Conservation (phyloP, 2,797 vertebrate genomes). For the Falco novaeseelandiae region DNA sequence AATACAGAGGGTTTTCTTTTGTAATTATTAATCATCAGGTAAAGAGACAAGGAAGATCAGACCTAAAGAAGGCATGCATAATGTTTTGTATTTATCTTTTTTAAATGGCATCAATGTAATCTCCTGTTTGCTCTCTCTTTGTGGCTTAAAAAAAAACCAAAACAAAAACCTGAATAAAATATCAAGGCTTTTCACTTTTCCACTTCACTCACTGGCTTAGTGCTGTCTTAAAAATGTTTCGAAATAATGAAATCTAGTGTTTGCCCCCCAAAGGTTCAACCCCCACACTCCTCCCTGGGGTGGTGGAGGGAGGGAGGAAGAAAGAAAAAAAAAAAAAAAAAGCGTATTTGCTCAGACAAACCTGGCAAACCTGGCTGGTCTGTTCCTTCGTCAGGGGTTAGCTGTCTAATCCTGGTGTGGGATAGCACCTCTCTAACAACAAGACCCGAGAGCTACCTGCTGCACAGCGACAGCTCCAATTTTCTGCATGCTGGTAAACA, state of each 20-base stretch:
- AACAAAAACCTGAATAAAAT: conserved; percentile 41
- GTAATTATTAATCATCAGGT: conserved; percentile 81
- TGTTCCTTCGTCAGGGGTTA: background rate
- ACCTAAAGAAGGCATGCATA: conserved; percentile 95
- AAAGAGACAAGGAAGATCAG: conserved; percentile 89
- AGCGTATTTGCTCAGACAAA: background rate
- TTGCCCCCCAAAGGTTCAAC: background rate
- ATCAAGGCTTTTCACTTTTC: conserved; percentile 51
- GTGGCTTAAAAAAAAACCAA: conserved; percentile 24
- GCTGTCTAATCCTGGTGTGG: background rate
- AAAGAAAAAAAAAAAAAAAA: background rate
- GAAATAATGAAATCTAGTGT: conserved; percentile 23
- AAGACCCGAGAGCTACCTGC: background rate
- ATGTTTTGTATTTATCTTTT: conserved; percentile 79
- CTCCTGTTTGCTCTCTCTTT: conserved; percentile 58
- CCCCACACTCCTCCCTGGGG: background rate
- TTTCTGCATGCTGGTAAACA: background rate
- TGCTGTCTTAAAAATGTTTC: conserved; percentile 39
- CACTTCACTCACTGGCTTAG: conserved; percentile 51
- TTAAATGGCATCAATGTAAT: conserved; percentile 78
- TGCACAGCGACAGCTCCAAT: background rate
- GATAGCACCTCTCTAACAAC: background rate
- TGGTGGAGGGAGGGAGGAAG: background rate
- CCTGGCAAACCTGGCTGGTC: background rate
- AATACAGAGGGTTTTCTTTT: conserved; percentile 80